These are phyloP conservation scores for Onychomys arenicola DNA, from an alignment of 2,797 vertebrate genomes.

Conservation along the genomic window DNA sequence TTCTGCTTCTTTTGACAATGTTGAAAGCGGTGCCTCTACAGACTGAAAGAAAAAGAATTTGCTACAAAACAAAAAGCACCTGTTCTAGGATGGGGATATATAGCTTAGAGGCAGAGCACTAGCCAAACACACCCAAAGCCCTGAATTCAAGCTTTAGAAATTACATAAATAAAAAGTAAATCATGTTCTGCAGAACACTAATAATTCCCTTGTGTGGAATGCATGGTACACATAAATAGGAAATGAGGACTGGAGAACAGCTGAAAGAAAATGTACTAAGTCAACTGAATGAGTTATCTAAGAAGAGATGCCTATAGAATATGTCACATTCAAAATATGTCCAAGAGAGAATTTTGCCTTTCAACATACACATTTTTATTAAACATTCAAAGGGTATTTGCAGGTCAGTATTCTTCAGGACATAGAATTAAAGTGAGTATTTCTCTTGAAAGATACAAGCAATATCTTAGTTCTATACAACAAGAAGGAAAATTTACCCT, in stretches of 20 bases:
- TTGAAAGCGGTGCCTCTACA: conserved; percentile 1
- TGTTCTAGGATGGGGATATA: not conserved
- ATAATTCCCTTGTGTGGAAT: not conserved
- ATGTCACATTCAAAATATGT: conserved; percentile 17
- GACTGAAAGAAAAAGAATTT: conserved; percentile 15
- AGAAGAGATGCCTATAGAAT: conserved; percentile 57
- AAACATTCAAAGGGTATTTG: conserved; percentile 40
- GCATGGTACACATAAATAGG: not conserved
- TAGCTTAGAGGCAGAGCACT: not conserved
- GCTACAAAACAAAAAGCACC: not conserved
- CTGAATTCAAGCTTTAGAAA: not conserved
- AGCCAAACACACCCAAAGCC: not conserved
- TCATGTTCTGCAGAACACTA: conserved; percentile 39
- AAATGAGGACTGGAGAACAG: not conserved
- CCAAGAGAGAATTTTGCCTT: conserved; percentile 35
- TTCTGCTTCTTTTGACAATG: not conserved
- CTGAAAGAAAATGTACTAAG: conserved; percentile 51
- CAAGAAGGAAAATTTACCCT: not conserved
- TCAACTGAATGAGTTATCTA: conserved; percentile 29
- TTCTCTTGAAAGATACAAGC: conserved; percentile 47
- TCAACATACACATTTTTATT: conserved; percentile 40
- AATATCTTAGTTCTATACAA: conserved; percentile 31
- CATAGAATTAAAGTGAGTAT: conserved; percentile 28
- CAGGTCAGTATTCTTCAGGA: not conserved
- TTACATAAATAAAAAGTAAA: not conserved